Base-by-base conservation (phyloP, 37 sponge, comb jelly and placozoan species). In the Axinella damicornis region DNA sequence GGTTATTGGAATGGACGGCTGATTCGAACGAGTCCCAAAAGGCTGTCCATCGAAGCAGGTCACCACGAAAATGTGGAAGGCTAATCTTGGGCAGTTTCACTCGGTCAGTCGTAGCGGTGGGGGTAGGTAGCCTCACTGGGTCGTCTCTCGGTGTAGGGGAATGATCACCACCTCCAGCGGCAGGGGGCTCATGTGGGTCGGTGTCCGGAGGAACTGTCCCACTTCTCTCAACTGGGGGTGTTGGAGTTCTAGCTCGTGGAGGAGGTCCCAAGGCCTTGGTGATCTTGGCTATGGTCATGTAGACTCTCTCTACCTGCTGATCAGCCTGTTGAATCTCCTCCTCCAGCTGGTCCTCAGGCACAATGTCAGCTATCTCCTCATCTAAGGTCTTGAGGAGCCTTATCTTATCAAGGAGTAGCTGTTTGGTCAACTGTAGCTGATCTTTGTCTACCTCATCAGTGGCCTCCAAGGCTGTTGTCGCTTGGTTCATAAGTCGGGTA, bases 11-110 rank as follows among this genome's bases (percentile, higher is more conserved):
- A 52, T 73, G 83, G 53, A 83, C 32, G 13, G 74, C 38, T 22
- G 83, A 63, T 4, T 69, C 14, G 34, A 71, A 82, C 14, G 69
- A 54, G 37, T 82, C 82, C 71, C 82, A 82, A 38, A 82, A 82
- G 15, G 82, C 6, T 11, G 82, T 53, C 82, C 82, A 82, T 22
- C 56, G 12, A 12, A 27, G 57, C 17, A 82, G 13, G 39, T 71
- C 57, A 22, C 82, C 82, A n/a, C n/a, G n/a, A n/a, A n/a, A n/a
- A n/a, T n/a, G n/a, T n/a, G n/a, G n/a, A n/a, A n/a, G n/a, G n/a
- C n/a, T n/a, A n/a, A n/a, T n/a, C n/a, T n/a, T n/a, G n/a, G n/a
- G n/a, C n/a, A n/a, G n/a, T n/a, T n/a, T n/a, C n/a, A n/a, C n/a
- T n/a, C n/a, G n/a, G n/a, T n/a, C n/a, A n/a, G n/a, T n/a, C n/a